Base-by-base conservation (phyloP, 1,140 invertebrate species). In the Harlomillsia oculata region DNA sequence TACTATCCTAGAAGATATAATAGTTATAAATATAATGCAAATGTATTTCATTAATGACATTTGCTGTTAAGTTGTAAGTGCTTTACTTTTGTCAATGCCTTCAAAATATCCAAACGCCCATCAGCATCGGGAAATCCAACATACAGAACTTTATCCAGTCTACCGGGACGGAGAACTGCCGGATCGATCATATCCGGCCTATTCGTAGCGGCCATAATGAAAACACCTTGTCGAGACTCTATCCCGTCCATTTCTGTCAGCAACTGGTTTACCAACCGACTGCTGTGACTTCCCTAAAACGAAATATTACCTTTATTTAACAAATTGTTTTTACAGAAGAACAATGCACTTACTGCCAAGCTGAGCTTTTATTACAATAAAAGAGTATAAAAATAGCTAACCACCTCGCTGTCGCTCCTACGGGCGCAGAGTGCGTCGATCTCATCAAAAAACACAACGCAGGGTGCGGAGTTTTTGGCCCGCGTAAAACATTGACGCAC, bases 401-500 rank as follows among this genome's bases (percentile, higher is more conserved):
- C 77, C 59, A 86, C 84, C 45, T 77, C 81, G 44, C 77, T 77
- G 44, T 85, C 83, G 5, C 82, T 84, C 69, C 95, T 76, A 67
- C 85, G 85, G 0, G 94, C 93, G 72, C 94, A 98, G 6, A 99
- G 70, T 0, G 96, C 88, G 74, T 99, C 97, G 59, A 99, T 81
- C 74, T 99, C 97, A 71, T 99, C 97, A 72, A 99, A 99, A 74
- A 99, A 99, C 69, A 99, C 97, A 13, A 99, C 91, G 74, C 96
- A 99, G 0, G 97, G 97, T 0, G 89, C 79, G 0, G 93, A 97
- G 72, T 96, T 95, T 39, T 86, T 73, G 0, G 95, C 97, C 60
- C 94, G 77, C 68, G 89, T 82, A 70, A 99, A 99, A 67, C 93
- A 89, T 21, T 91, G 84, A 32, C 97, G 75, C 0, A 99, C 91